Evolutionary conservation across 92 coral and sea anemone species (phyloP), one percentile per base, ranked within the genome.

Genomic region (Porites evermanni): DNA sequence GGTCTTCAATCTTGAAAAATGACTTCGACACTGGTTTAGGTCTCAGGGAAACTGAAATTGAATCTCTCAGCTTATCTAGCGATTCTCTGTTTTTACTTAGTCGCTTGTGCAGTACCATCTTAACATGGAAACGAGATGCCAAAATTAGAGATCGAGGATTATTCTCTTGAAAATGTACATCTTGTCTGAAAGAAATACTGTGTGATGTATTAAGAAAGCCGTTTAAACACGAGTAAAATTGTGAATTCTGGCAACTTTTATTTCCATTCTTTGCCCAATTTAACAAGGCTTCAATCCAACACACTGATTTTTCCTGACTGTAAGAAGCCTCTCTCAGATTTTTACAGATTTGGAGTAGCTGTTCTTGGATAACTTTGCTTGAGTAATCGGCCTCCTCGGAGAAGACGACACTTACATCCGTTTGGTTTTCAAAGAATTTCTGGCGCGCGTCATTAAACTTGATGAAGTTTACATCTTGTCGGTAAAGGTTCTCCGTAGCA

Each of bases 111-210:
- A 17, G 8, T 9, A 8, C 6, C 72, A 78, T 53, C 24, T 70
- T 59, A 11, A 92, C 23, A 78, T 86, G 93, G 11, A 92, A 7
- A 50, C 93, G 93, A 23, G 93, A 86, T 12, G 87, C 85, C 14
- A 72, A 24, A 20, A 82, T 80, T 32, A 7, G 16, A 24, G 80
- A 59, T 20, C 9, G 32, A 24, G 19, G 64, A 17, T 80, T 64
- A 4, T 68, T 13, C 19, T 24, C 68, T 26, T 60, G 59, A 23
- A 84, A 69, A 29, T 12, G 72, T 4, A 91, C 1, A 47, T 91
- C 94, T 64, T 69, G 68, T 70, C 76, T 86, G 11, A 80, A 79
- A 23, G 11, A 67, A 24, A n/a, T 12, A 54, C 26, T 12, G 47
- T 1, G 4, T 14, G 75, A 9, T 67, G 64, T 53, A 13, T 58